Evolutionary conservation across 2,113 vertebrate species (phyloP).

Genomic region (Fregata magnificens): DNA sequence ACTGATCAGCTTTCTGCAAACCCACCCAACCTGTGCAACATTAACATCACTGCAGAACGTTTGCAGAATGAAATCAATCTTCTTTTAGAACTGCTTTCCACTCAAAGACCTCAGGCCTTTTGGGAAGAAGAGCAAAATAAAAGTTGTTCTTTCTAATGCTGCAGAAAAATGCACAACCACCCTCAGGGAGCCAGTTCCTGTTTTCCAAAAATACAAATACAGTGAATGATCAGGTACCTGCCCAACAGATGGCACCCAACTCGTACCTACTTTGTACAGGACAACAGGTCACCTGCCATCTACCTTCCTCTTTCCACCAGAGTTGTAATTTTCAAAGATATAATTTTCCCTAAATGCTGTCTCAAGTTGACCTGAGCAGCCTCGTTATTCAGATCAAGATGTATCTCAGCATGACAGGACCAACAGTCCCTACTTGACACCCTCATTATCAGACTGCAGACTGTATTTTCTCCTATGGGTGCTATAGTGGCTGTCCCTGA

Average conservation of each 20-base stretch:
- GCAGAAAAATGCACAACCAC: not conserved
- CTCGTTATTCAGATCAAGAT: not conserved
- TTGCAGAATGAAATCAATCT: not conserved
- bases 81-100: not conserved
- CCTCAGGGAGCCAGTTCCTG: not conserved
- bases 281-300: not conserved
- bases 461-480: not conserved
- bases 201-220: no score
- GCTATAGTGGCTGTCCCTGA: not conserved
- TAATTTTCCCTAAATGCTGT: not conserved
- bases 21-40: not conserved
- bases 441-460: rapidly evolving
- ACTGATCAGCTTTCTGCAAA: not conserved
- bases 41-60: not conserved
- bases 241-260: not conserved
- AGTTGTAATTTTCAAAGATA: not conserved
- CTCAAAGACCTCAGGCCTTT: not conserved
- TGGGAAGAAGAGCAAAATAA: not conserved
- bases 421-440: not conserved
- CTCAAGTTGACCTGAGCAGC: not conserved
- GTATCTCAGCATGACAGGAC: not conserved
- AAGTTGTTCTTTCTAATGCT: not conserved
- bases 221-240: not conserved
- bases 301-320: not conserved
- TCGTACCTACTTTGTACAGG: not conserved